Evolutionary conservation across 2,888 invertebrate species (phyloP).

Genomic region (Apamea crenata): DNA sequence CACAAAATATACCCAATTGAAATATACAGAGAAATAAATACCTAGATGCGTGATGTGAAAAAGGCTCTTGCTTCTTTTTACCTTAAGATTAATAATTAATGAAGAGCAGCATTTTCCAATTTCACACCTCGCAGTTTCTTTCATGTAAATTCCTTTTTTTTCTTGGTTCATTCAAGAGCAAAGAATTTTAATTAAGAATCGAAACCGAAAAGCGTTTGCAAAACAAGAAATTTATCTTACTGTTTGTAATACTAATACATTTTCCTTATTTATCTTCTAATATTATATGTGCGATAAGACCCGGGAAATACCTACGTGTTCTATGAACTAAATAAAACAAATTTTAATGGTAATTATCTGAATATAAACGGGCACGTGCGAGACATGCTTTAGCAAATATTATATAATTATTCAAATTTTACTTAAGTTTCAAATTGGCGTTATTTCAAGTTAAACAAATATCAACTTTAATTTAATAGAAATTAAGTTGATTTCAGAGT

Average conservation of each 20-base stretch:
- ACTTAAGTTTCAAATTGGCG: no score
- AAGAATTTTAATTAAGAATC: slow-evolving; percentile 32
- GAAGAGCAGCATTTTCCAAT: slow-evolving; percentile 1
- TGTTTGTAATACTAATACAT: not conserved
- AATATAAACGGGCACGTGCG: not conserved
- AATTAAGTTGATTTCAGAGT: no score
- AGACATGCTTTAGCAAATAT: not conserved
- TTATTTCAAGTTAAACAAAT: no score
- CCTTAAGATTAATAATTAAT: not conserved
- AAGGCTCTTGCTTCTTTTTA: not conserved
- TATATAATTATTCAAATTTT: no score
- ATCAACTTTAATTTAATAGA: no score
- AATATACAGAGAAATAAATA: not conserved
- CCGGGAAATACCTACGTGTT: slow-evolving; percentile 8
- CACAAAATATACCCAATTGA: not conserved
- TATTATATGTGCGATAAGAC: slow-evolving; percentile 9
- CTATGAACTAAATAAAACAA: slow-evolving; percentile 12
- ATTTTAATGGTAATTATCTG: not conserved
- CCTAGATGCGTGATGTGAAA: not conserved
- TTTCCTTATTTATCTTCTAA: slow-evolving; percentile 38
- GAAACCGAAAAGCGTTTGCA: not conserved
- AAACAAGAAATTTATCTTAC: slow-evolving; percentile 18
- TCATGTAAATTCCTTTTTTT: slow-evolving; percentile 3
- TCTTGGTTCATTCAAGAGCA: slow-evolving; percentile 19
- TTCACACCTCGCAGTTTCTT: not conserved